Evolutionary conservation across 2,797 vertebrate genomes (phyloP).

Genomic region (Cirrhinus molitorella): DNA sequence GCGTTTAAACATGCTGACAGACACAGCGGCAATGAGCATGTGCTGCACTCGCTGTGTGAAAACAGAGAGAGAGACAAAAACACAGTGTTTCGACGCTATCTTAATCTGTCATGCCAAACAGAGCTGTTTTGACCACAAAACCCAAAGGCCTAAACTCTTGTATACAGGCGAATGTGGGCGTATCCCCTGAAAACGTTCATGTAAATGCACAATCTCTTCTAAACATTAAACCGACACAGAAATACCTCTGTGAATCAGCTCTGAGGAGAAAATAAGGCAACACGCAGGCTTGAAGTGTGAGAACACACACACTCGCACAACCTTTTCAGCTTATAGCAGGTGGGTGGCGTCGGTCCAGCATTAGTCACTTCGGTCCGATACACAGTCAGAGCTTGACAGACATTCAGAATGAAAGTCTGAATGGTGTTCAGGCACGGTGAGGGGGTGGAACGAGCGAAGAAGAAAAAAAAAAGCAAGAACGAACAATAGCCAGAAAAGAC

Average conservation of each 20-base stretch:
- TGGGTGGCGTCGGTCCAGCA: constrained; percentile 67
- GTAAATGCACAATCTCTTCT: constrained; percentile 32
- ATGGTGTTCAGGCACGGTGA: constrained; percentile 38
- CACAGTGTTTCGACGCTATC: background rate
- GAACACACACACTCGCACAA: constrained; percentile 41
- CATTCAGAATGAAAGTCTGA: constrained; percentile 73
- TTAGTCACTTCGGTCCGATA: constrained; percentile 74
- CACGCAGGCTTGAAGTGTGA: constrained; percentile 26
- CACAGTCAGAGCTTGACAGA: constrained; percentile 68
- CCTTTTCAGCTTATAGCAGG: constrained; percentile 58
- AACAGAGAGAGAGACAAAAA: constrained; percentile 1
- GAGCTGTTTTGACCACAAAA: constrained; percentile 12
- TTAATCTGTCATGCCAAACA: background rate
- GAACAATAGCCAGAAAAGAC: constrained; percentile 39
- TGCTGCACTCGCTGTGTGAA: constrained; percentile 38
- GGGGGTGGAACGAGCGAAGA: constrained; percentile 55
- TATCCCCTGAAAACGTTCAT: constrained; percentile 7
- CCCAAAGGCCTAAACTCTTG: background rate
- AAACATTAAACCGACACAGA: constrained; percentile 41
- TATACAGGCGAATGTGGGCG: background rate
- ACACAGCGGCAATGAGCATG: constrained; percentile 41
- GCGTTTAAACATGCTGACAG: constrained; percentile 28
- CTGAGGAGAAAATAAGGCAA: constrained; percentile 56
- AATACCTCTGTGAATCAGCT: constrained; percentile 60
- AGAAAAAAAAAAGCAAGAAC: background rate